Evolutionary conservation across 2,888 invertebrate species (phyloP), one percentile per base, ranked within the genome.

Genomic region (Dolichomitus sp.): DNA sequence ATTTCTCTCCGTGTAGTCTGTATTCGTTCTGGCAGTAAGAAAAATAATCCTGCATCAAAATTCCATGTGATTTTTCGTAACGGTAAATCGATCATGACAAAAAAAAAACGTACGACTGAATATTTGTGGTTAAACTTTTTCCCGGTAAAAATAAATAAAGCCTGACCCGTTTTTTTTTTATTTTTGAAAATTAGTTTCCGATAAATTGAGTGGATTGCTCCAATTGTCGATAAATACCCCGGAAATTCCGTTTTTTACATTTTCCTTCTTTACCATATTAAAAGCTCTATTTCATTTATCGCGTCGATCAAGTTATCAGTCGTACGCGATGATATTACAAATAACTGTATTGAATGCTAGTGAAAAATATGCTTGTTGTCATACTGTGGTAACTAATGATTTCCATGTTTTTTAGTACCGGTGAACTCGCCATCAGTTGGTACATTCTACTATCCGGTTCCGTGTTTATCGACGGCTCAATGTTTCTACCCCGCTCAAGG

Each of bases 401-500:
- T 59, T 33, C 17, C 2, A n/a, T 59, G 4, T 37, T 91, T 23
- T 95, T 81, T 94, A 97, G 97, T 91, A 97, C 97, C 84, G 97
- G 97, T 33, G 97, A 97, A 94, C 92, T 97, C 88, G 96, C 97
- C 85, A 96, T 96, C 87, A 97, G 97, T 92, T 97, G 97, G 97
- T 97, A 97, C 94, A 97, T 98, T 89, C 94, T 98, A 73, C 95
- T 97, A 80, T 96, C 97, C 54, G 97, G 97, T 72, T 97, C 97
- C 19, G 97, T 97, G 73, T 97, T 97, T 95, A 97, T 97, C 94
- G 97, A 97, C 93, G 97, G 97, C 63, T 97, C 97, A 88, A 97
- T 97, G 96, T 97, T 96, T 92, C 94, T 97, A 86, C 97, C 97
- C n/a, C 95, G 96, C 88, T 96, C 96, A 94, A 96, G 97, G 97